Conservation (phyloP, 2,797 vertebrate species). For the Hydrolagus colliei region DNA sequence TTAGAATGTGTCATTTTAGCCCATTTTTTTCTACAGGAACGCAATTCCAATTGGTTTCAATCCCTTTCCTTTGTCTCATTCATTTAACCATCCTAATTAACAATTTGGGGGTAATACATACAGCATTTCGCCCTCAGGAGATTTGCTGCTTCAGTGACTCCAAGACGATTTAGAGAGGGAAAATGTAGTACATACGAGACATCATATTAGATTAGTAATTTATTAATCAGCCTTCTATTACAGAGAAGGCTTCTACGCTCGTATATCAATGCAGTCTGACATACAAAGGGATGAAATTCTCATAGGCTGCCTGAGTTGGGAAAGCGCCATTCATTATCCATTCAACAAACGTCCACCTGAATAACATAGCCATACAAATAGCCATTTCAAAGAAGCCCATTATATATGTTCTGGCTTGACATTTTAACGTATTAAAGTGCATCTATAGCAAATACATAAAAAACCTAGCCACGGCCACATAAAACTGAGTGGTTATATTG, state of each 20-base stretch:
- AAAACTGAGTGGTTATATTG: conserved; percentile 37
- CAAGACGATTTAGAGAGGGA: conserved; percentile 21
- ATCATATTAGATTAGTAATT: conserved; percentile 31
- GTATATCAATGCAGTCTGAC: conserved; percentile 24
- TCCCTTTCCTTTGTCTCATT: conserved; percentile 8
- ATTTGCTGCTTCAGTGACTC: conserved; percentile 17
- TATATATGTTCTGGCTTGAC: conserved; percentile 42
- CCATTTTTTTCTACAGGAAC: not conserved
- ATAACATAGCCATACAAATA: conserved; percentile 57
- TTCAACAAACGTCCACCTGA: conserved; percentile 47
- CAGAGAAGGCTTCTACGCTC: conserved; percentile 21
- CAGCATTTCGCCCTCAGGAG: not conserved
- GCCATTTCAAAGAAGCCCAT: conserved; percentile 53
- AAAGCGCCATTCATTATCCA: conserved; percentile 43
- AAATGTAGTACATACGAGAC: conserved; percentile 24
- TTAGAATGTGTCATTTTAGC: conserved; percentile 5
- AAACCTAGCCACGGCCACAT: conserved; percentile 44
- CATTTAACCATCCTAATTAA: conserved; percentile 20
- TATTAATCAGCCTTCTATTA: conserved; percentile 30
- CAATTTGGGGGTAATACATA: not conserved
- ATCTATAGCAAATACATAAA: conserved; percentile 49
- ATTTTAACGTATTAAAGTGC: conserved; percentile 57
- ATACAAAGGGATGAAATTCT: conserved; percentile 29
- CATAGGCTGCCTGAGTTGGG: conserved; percentile 4
- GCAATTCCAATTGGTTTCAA: conserved; percentile 8